A percentile compares a stretch with the other conserved stretches of the same genome.
Conservation (phyloP, 2,113 vertebrate genomes). For the Anser brachyrhynchus region DNA sequence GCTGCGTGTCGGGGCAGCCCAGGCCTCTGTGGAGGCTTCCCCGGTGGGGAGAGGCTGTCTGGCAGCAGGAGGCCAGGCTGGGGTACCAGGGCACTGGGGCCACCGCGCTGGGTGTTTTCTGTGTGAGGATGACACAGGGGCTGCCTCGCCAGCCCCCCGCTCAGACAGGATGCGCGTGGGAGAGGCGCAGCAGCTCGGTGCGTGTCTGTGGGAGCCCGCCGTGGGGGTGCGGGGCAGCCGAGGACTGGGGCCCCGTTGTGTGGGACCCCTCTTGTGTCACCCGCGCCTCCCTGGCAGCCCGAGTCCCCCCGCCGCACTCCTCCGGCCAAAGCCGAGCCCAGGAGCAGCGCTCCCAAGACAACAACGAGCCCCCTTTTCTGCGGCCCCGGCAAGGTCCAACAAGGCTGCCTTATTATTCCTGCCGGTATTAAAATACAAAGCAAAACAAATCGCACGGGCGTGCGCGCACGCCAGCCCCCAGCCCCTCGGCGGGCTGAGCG, state of each 20-base stretch:
- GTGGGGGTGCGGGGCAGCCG: neutral
- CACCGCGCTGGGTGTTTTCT: neutral
- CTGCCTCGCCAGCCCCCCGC: neutral
- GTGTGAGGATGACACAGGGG: neutral
- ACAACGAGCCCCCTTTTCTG: neutral
- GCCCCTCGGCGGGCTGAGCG: neutral
- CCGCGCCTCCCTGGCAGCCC: constrained; percentile 14
- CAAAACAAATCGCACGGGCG: neutral
- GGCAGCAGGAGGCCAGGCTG: no score
- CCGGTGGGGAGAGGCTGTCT: no score
- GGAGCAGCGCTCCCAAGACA: neutral
- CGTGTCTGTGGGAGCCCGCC: neutral
- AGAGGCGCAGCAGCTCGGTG: neutral
- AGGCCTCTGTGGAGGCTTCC: no score
- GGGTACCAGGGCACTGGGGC: no score
- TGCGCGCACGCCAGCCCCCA: neutral
- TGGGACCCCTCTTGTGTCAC: neutral
- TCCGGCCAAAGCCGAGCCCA: neutral
- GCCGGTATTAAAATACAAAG: neutral
- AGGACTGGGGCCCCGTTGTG: neutral
- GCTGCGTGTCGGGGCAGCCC: no score
- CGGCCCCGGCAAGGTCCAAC: neutral
- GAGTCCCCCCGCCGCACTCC: neutral
- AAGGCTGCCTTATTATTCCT: neutral
- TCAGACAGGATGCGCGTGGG: neutral